phyloP scores from a whole-genome alignment of 2,113 vertebrate species.

The Tetrao urogallus region DNA sequence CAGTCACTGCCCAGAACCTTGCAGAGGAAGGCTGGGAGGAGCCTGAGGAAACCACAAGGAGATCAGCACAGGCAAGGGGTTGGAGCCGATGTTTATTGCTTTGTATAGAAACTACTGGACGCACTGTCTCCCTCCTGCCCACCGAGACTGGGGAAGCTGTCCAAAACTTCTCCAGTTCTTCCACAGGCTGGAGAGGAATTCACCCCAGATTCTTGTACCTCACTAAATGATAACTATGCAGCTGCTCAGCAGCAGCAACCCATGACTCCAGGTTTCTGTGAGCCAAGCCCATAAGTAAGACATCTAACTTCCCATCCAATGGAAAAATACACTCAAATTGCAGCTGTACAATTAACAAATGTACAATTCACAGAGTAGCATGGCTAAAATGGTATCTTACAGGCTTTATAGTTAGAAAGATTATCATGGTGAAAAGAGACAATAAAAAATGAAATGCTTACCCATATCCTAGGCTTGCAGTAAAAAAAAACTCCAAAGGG shows the following conservation, averaged over 20 bases:
- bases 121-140: not conserved
- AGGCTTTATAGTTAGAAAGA: no score
- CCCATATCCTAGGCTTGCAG: no score
- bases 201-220: fast-evolving
- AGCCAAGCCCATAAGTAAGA: not conserved
- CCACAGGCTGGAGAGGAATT: not conserved
- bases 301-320: not conserved
- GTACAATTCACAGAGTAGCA: no score
- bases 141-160: not conserved
- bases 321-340: not conserved
- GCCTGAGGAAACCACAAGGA: not conserved
- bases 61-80: not conserved
- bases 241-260: not conserved
- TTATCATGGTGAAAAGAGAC: no score
- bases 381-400: no score
- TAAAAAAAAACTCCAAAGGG: no score
- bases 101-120: not conserved
- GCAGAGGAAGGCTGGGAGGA: not conserved
- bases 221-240: not conserved
- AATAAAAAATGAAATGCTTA: no score
- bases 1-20: not conserved
- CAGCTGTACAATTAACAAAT: not conserved
- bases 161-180: not conserved
- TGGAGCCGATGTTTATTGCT: not conserved
- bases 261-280: not conserved